Evolutionary conservation across 2,113 vertebrate genomes (phyloP).

Genomic region (Corythoichthys haematopterus): DNA sequence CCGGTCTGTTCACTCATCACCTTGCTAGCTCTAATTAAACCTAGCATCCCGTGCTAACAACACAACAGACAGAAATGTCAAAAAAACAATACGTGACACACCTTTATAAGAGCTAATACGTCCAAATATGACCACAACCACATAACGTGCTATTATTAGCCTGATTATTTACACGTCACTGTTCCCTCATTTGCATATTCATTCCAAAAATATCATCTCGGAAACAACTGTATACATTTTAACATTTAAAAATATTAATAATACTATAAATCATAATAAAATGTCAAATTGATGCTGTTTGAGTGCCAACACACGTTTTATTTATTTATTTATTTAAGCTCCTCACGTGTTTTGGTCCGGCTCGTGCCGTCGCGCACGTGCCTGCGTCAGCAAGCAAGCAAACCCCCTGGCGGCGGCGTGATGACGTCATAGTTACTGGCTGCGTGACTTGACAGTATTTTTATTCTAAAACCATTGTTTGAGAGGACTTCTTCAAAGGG

Average conservation of each 20-base stretch:
- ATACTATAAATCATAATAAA: not conserved
- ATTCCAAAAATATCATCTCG: constrained; percentile 35
- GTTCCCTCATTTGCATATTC: constrained; percentile 43
- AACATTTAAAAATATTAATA: not conserved
- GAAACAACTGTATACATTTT: constrained; percentile 8
- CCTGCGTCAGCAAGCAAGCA: constrained; percentile 3
- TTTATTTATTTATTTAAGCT: too few relatives aligned
- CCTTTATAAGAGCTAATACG: not conserved
- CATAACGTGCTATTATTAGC: not conserved
- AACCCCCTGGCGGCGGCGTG: constrained; percentile 27
- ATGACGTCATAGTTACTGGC: constrained; percentile 43
- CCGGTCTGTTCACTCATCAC: not conserved
- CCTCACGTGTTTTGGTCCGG: constrained; percentile 23
- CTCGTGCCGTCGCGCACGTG: constrained; percentile 41
- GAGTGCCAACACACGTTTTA: not conserved
- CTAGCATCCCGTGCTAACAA: not conserved
- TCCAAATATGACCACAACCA: not conserved
- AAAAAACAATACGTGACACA: not conserved
- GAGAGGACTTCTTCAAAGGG: too few relatives aligned
- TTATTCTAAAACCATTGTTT: too few relatives aligned
- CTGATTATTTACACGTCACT: constrained; percentile 3
- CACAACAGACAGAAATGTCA: not conserved
- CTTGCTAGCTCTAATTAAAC: not conserved
- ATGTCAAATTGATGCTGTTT: not conserved
- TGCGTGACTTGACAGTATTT: not conserved